Conservation (phyloP, 2,113 vertebrate species). For the Sinocyclocheilus anshuiensis region DNA sequence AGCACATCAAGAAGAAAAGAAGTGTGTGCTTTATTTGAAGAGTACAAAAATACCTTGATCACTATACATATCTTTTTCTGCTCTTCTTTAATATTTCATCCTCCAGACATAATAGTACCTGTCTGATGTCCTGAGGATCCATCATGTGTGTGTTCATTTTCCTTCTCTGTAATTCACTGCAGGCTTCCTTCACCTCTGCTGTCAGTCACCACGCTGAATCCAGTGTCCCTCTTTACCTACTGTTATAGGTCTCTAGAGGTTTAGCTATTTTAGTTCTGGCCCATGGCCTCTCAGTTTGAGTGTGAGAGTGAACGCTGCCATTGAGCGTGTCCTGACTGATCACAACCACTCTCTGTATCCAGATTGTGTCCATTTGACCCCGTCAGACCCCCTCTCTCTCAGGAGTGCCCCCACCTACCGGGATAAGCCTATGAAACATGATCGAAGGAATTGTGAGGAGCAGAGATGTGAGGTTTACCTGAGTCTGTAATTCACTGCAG, state of each 20-base stretch:
- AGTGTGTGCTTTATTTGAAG: not conserved
- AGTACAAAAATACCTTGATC: conserved; percentile 2
- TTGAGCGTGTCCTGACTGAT: conserved; percentile 43
- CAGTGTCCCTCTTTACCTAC: not conserved
- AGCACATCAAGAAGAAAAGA: not conserved
- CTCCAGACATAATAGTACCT: conserved; percentile 11
- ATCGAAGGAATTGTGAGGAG: conserved; percentile 27
- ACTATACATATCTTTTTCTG: not conserved
- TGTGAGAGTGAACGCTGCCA: conserved; percentile 5
- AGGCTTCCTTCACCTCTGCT: conserved; percentile 12
- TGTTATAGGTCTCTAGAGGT: not conserved
- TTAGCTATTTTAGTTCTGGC: not conserved
- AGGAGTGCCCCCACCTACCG: not conserved
- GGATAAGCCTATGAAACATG: conserved; percentile 43
- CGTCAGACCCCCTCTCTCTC: conserved; percentile 16
- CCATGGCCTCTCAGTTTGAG: not conserved
- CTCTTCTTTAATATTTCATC: conserved; percentile 28
- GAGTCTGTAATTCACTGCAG: conserved; percentile 24
- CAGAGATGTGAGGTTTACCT: conserved; percentile 8
- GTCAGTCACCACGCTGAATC: conserved; percentile 35
- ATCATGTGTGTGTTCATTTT: conserved; percentile 3
- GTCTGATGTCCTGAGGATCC: not conserved
- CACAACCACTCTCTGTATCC: conserved; percentile 49
- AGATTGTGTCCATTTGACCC: conserved; percentile 52
- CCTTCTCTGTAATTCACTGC: conserved; percentile 17